Conservation (phyloP, 2,113 vertebrate species). For the Parotia lawesii region DNA sequence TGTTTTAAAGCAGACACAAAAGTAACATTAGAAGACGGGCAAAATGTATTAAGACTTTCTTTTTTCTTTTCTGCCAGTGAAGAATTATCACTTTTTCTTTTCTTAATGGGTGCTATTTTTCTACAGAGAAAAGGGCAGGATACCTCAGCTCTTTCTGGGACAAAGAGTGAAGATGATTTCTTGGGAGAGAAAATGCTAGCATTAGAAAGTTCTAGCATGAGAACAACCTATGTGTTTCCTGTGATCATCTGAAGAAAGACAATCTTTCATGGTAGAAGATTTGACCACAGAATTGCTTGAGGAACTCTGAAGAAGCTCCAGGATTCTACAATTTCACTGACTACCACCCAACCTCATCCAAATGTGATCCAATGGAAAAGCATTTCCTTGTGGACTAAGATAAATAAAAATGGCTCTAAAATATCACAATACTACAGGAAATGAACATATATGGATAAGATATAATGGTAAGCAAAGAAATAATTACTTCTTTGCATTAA, state of each 20-base stretch:
- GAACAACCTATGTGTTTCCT: background rate
- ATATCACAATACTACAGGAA: background rate
- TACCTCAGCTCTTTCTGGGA: background rate
- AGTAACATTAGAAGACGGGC: background rate
- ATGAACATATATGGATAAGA: background rate
- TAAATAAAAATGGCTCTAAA: background rate
- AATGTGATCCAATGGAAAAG: background rate
- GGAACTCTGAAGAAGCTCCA: background rate
- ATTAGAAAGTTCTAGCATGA: background rate
- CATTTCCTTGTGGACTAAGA: background rate
- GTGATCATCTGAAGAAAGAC: background rate
- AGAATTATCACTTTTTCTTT: background rate
- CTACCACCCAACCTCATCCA: background rate
- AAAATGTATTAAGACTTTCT: background rate
- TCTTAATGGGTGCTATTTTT: background rate
- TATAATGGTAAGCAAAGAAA: background rate
- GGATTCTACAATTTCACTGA: background rate
- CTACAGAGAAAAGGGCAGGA: background rate
- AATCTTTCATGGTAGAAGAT: background rate
- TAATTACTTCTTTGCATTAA: background rate
- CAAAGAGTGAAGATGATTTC: background rate
- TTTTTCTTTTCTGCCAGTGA: background rate
- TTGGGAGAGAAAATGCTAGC: background rate
- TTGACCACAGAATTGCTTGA: background rate
- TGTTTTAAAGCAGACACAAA: conserved; percentile 41